These are phyloP conservation scores for Piscicola geometra DNA, from an alignment of 2,888 invertebrate species.

Conservation along the genomic window DNA sequence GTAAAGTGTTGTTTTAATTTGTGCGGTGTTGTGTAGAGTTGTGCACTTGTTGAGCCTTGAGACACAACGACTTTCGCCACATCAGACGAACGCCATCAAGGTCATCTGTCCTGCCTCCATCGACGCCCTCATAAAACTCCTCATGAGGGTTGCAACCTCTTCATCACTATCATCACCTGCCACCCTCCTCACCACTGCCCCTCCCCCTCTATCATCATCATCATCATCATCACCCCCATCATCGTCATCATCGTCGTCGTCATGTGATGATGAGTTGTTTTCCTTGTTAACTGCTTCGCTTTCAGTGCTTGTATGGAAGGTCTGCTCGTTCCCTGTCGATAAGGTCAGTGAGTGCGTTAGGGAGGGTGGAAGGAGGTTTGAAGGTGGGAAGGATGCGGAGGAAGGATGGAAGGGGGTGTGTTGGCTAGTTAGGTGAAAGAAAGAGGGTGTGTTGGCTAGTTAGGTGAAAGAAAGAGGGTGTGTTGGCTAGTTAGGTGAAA, in stretches of 20 bases:
- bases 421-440: too few relatives aligned
- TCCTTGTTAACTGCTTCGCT: not conserved
- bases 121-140: not conserved
- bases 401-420: too few relatives aligned
- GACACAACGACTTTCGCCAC: too few relatives aligned
- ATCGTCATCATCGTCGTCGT: not conserved
- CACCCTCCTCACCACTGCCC: not conserved
- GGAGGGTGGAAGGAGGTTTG: too few relatives aligned
- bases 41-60: too few relatives aligned
- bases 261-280: not conserved
- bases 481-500: too few relatives aligned
- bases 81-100: constrained; percentile 4
- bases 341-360: not conserved
- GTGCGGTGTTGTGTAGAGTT: too few relatives aligned
- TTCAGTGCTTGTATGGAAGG: not conserved
- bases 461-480: too few relatives aligned
- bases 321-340: not conserved
- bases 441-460: too few relatives aligned
- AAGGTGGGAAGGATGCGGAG: too few relatives aligned
- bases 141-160: not conserved
- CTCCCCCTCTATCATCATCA: not conserved
- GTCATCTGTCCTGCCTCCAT: constrained; percentile 4
- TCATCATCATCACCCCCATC: not conserved
- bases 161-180: not conserved
- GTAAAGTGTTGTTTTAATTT: too few relatives aligned